A percentile compares a stretch with the other conserved stretches of the same genome.
phyloP scores from a whole-genome alignment of 2,888 invertebrate genomes.

The Syritta pipiens region DNA sequence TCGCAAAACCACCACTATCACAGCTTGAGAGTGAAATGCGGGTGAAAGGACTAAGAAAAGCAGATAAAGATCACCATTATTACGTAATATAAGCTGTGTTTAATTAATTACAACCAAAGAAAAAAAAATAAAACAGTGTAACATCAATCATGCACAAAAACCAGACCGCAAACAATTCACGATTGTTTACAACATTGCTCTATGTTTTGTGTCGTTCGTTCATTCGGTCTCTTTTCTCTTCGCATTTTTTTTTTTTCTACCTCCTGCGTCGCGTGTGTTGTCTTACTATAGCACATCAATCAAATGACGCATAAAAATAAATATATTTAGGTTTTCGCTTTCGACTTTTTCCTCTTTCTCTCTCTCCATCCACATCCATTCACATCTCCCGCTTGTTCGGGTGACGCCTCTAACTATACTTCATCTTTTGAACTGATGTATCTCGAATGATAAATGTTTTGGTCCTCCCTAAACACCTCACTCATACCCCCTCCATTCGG shows the following conservation, averaged over 20 bases:
- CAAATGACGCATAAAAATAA: conserved; percentile 39
- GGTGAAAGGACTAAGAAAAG: background rate
- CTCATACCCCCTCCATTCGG: too few relatives aligned
- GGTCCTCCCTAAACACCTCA: too few relatives aligned
- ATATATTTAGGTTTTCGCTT: conserved; percentile 14
- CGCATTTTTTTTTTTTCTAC: too few relatives aligned
- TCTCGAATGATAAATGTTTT: conserved; percentile 39
- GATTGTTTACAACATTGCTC: conserved; percentile 6
- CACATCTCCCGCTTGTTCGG: too few relatives aligned
- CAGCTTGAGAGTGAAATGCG: background rate
- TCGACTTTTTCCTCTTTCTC: background rate
- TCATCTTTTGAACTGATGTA: conserved; percentile 11
- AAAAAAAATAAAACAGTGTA: too few relatives aligned
- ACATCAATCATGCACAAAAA: conserved; percentile 39
- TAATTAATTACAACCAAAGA: conserved; percentile 27
- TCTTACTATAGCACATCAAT: conserved; percentile 37
- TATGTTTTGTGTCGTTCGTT: background rate
- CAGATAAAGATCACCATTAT: conserved; percentile 17
- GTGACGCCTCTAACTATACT: background rate
- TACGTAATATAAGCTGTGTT: conserved; percentile 17
- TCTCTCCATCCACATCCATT: too few relatives aligned
- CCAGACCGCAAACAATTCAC: conserved; percentile 30
- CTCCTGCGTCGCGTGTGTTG: background rate
- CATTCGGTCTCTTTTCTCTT: background rate
- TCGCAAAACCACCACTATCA: too few relatives aligned